Base-by-base conservation (phyloP, 2,888 invertebrate species). In the Vesta saturnalis region DNA sequence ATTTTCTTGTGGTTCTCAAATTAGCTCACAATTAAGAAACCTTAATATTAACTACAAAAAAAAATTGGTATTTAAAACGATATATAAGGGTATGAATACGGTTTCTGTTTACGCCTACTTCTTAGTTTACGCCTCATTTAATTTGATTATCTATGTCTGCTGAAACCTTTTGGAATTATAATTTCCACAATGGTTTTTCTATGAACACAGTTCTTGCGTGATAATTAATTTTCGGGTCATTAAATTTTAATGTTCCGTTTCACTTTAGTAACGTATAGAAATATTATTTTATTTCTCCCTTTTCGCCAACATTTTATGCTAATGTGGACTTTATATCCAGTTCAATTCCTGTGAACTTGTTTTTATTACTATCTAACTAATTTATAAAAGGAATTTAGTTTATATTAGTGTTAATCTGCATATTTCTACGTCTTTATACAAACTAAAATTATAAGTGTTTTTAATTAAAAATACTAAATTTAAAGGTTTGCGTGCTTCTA, bases 161-260 rank as follows among this genome's bases (percentile, higher is more conserved):
- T 39, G 39, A 39, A 39, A 39, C 39, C 39, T 39, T 39, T 39
- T 39, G 12, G 39, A 39, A 39, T 39, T 39, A 39, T 39, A 39
- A 39, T 39, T 39, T 39, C 39, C 39, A 39, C 39, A 39, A 39
- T 39, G 39, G 39, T 39, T 39, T 39, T 39, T 39, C 39, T 39
- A 39, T 39, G 39, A 39, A 39, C 39, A 39, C 12, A 39, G n/a
- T n/a, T 39, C 39, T 39, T 39, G 39, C 8, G 39, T 39, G 39
- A n/a, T 39, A 39, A 39, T 39, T 39, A 39, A 39, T 39, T 39
- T 39, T 39, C 39, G 39, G n/a, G 39, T 39, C 39, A 39, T 39
- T 39, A 39, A 39, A 39, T 39, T 39, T 39, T n/a, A 39, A 39
- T 39, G 39, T 39, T 39, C 39, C 39, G 8, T 39, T 39, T 39